Base-by-base conservation (phyloP, 1,140 invertebrate genomes). In the Globodera ellingtonae region DNA sequence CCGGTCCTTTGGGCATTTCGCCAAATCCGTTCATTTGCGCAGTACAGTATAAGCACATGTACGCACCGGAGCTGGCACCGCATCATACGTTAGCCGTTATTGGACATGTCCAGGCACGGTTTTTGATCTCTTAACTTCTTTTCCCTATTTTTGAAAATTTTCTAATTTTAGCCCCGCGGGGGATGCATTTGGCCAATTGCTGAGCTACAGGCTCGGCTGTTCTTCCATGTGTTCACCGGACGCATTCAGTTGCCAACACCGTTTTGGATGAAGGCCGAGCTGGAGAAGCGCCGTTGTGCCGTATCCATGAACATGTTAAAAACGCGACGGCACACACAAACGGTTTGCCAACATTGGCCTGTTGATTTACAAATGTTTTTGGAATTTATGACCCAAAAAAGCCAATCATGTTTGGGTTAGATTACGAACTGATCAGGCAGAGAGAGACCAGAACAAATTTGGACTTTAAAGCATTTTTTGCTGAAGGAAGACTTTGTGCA, bases 181-280 rank as follows among this genome's bases (percentile, higher is more conserved):
- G 81, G 81, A 6, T 84, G 82, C 24, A 48, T 85, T 44, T 71
- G 48, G 52, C 82, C 82, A 35, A 69, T 83, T 46, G 79, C 82
- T 18, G 82, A 83, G 59, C 69, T 83, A 77, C 82, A 83, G 65
- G 72, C 79, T 46, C 76, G 82, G 18, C 62, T 82, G 77, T 83
- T 83, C 59, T 83, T 79, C 73, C 9, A 83, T 47, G 82, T 79
- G 44, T 48, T 83, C 44, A 35, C n/a, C 73, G 82, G 82, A 18
- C 62, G 70, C 6, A 44, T 47, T n/a, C 67, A 73, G 35, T 83
- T 83, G 50, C 82, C 82, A 24, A 71, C 81, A 35, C n/a, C 73
- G 15, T 83, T 78, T 70, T 21, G 69, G 46, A 82, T 82, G 81
- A 83, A 83, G 47, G 72, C 52, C n/a, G 75, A 81, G 48, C 62